A percentile compares a stretch with the other conserved stretches of the same genome.
Conservation (phyloP, 2,888 invertebrate species). For the Melipona bicolor region DNA sequence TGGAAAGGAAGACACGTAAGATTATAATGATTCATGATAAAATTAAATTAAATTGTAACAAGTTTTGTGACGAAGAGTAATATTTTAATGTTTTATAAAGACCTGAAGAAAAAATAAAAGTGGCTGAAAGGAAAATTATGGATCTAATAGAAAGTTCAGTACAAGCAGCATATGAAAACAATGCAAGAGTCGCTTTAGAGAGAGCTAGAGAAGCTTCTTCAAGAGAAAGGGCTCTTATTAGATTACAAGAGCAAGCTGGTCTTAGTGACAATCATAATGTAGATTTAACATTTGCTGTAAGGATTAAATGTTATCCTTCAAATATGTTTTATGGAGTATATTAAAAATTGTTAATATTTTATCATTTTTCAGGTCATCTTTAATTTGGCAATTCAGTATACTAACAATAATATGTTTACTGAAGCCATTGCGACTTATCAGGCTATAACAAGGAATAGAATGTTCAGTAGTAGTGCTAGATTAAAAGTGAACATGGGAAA, state of each 20-base stretch:
- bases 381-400: constrained; percentile 97
- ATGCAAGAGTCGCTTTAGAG: constrained; percentile 89
- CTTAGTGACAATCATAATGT: constrained; percentile 96
- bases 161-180: constrained; percentile 87
- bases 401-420: constrained; percentile 96
- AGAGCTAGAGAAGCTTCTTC: constrained; percentile 98
- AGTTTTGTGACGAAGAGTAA: neutral
- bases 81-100: constrained; percentile 83
- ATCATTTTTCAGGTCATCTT: constrained; percentile 91
- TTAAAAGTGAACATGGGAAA: constrained; percentile 99
- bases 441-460: constrained; percentile 95
- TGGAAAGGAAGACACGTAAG: constrained; percentile 92
- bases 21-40: constrained; percentile 46
- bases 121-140: constrained; percentile 95
- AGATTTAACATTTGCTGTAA: constrained; percentile 97
- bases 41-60: neutral
- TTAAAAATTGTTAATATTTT: neutral
- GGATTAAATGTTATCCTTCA: constrained; percentile 84
- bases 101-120: constrained; percentile 95
- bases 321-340: neutral
- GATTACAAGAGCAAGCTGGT: constrained; percentile 96
- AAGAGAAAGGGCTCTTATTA: constrained; percentile 94
- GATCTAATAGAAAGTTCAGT: constrained; percentile 96
- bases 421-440: constrained; percentile 98
- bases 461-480: constrained; percentile 96